These are phyloP conservation scores for Zaprionus obscuricornis DNA, from an alignment of 2,888 invertebrate species.

Conservation along the genomic window DNA sequence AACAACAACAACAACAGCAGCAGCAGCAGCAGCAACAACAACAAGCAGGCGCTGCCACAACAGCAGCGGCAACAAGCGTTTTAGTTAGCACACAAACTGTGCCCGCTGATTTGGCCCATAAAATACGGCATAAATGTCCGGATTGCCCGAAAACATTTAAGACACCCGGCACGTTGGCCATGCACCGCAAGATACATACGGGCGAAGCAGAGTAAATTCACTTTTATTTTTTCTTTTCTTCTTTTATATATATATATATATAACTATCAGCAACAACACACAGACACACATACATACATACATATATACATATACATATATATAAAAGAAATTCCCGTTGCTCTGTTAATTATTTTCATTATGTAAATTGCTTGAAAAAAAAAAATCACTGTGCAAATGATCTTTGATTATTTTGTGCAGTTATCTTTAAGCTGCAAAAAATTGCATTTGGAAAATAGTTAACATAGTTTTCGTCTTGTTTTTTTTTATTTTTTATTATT, in stretches of 20 bases:
- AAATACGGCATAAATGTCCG: conserved; percentile 82
- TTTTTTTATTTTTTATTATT: no score
- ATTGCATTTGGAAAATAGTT: no score
- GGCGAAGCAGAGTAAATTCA: conserved; percentile 83
- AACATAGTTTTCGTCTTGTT: no score
- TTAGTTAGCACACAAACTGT: conserved; percentile 63
- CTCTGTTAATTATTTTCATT: no score
- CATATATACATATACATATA: conserved; percentile 4
- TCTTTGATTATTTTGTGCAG: no score
- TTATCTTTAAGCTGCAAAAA: no score
- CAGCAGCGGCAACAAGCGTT: conserved; percentile 54
- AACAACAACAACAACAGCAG: conserved; percentile 33
- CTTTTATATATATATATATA: no score
- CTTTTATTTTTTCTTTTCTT: conserved; percentile 52
- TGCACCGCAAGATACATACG: conserved; percentile 82
- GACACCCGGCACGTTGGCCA: conserved; percentile 81
- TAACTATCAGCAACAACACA: no score
- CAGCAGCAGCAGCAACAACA: conserved; percentile 45
- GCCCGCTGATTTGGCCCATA: conserved; percentile 70
- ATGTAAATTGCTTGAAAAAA: no score
- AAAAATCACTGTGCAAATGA: no score
- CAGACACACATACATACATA: neutral
- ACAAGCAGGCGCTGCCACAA: conserved; percentile 33
- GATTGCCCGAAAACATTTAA: conserved; percentile 83
- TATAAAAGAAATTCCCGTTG: conserved; percentile 7